phyloP scores from a whole-genome alignment of 2,113 vertebrate species.

The Lathamus discolor region DNA sequence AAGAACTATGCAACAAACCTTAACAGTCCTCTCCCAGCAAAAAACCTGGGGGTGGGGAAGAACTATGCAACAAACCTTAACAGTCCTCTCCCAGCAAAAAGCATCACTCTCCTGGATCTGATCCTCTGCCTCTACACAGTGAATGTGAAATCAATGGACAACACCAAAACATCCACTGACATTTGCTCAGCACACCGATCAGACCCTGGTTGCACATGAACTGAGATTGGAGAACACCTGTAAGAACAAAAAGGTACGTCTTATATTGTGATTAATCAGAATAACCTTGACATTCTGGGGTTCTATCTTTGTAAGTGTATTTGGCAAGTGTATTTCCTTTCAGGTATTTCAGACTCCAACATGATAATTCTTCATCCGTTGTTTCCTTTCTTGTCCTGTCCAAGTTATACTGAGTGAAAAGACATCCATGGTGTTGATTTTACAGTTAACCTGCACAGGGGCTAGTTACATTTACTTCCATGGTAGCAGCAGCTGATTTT shows the following conservation, averaged over 20 bases:
- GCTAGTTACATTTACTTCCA: not conserved
- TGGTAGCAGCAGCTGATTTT: not conserved
- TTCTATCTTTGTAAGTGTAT: not conserved
- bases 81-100: not conserved
- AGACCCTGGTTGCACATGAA: fast-evolving
- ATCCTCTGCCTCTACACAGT: not conserved
- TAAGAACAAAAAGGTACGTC: not conserved
- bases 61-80: not conserved
- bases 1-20: not conserved
- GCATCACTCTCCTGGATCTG: not conserved
- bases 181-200: not conserved
- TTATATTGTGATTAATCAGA: not conserved
- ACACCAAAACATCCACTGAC: not conserved
- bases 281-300: not conserved
- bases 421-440: not conserved
- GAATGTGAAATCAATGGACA: not conserved
- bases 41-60: not conserved
- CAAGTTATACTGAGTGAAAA: not conserved
- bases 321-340: not conserved
- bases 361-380: not conserved
- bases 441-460: not conserved
- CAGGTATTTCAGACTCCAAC: not conserved
- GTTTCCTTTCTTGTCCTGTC: not conserved
- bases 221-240: fast-evolving
- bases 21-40: not conserved